phyloP scores from a whole-genome alignment of 2,888 invertebrate species.

The Trissolcus brochymenae region DNA sequence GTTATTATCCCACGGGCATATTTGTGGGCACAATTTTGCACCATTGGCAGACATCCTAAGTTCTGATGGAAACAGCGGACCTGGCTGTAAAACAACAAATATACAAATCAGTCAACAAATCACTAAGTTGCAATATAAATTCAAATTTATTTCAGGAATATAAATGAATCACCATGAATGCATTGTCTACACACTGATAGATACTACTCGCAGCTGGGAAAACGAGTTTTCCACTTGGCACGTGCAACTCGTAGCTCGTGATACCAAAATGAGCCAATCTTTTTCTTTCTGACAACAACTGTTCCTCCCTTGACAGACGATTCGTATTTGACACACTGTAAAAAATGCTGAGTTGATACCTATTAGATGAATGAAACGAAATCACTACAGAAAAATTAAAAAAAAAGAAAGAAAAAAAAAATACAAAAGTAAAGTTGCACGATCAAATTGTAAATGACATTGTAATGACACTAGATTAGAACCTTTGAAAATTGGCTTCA shows the following conservation, averaged over 20 bases:
- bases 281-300: conserved; percentile 93
- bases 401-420: background rate
- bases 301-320: conserved; percentile 90
- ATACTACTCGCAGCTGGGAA: conserved; percentile 94
- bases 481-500: conserved; percentile 83
- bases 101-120: background rate
- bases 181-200: conserved; percentile 89
- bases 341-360: conserved; percentile 24
- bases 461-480: conserved; percentile 8
- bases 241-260: conserved; percentile 93
- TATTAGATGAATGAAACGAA: conserved; percentile 11
- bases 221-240: conserved; percentile 88
- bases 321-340: conserved; percentile 77
- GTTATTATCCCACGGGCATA: conserved; percentile 87
- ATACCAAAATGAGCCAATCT: conserved; percentile 95
- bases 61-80: conserved; percentile 83
- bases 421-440: background rate
- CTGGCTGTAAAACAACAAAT: conserved; percentile 74
- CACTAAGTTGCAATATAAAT: background rate
- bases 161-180: conserved; percentile 79
- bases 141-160: too few relatives aligned
- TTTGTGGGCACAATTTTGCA: conserved; percentile 87
- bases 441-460: background rate
- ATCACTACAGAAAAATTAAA: background rate
- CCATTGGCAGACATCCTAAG: conserved; percentile 81